These are phyloP conservation scores for Holothuria scabra DNA, from an alignment of 53 echinoderm and acorn worm species.

Conservation along the genomic window DNA sequence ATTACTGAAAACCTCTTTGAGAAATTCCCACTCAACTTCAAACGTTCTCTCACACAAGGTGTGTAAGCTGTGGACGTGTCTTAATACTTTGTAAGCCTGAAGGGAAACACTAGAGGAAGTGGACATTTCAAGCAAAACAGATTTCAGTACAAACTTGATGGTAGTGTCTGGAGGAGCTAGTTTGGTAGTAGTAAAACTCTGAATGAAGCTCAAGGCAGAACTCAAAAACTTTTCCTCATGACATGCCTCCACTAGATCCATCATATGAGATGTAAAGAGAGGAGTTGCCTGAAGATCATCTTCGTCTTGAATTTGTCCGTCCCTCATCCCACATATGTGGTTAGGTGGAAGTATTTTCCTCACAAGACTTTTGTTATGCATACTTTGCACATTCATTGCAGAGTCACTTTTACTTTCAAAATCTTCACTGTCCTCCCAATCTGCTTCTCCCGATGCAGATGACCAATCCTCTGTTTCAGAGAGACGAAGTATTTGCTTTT, in stretches of 20 bases:
- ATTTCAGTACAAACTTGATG: background rate
- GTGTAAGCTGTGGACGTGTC: constrained; percentile 9
- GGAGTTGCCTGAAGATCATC: background rate
- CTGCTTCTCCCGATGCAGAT: too few relatives aligned
- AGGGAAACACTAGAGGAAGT: background rate
- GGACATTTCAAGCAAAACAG: background rate
- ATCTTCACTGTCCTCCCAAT: too few relatives aligned
- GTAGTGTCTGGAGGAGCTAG: background rate
- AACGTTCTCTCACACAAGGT: background rate
- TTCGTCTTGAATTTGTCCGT: too few relatives aligned
- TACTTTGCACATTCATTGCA: too few relatives aligned
- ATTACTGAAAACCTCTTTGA: background rate
- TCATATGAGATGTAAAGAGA: constrained; percentile 2
- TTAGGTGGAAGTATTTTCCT: too few relatives aligned
- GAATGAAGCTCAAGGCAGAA: background rate
- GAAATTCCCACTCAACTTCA: constrained; percentile 19
- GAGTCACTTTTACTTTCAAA: too few relatives aligned
- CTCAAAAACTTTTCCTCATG: constrained; percentile 24
- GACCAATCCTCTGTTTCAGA: background rate
- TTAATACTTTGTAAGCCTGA: constrained; percentile 14
- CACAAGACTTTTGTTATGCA: too few relatives aligned
- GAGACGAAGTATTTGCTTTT: background rate
- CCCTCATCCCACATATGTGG: too few relatives aligned
- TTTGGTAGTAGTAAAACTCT: background rate
- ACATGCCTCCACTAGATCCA: constrained; percentile 17